phyloP scores from a whole-genome alignment of 2,888 invertebrate species.

The Tipula lateralis region DNA sequence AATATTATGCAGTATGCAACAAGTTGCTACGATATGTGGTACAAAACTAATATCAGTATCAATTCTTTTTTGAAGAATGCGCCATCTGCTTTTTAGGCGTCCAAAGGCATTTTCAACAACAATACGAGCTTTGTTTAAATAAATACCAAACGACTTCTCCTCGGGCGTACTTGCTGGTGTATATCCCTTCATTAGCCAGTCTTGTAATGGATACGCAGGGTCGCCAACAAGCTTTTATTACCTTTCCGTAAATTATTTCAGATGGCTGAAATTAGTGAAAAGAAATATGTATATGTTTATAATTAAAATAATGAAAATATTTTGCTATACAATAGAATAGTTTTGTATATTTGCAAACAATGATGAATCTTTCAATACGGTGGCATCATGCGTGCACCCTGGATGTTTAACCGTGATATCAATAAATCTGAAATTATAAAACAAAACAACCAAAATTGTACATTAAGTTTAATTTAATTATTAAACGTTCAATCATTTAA shows the following conservation, averaged over 20 bases:
- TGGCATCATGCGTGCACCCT: too few relatives aligned
- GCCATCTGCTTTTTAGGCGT: constrained; percentile 33
- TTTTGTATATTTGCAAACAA: background rate
- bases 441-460: background rate
- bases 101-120: constrained; percentile 33
- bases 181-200: constrained; percentile 37
- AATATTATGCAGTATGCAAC: background rate
- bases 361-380: background rate
- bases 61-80: constrained; percentile 31
- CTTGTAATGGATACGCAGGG: constrained; percentile 37
- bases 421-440: background rate
- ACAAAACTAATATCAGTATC: constrained; percentile 30
- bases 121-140: constrained; percentile 32
- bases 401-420: too few relatives aligned
- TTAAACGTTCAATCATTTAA: background rate
- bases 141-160: constrained; percentile 33
- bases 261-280: too few relatives aligned
- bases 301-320: background rate
- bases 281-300: background rate
- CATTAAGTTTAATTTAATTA: background rate
- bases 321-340: background rate
- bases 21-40: constrained; percentile 31
- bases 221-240: too few relatives aligned
- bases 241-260: background rate
- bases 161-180: constrained; percentile 25